phyloP scores from a whole-genome alignment of 2,888 invertebrate species.

The Neoascia interrupta region DNA sequence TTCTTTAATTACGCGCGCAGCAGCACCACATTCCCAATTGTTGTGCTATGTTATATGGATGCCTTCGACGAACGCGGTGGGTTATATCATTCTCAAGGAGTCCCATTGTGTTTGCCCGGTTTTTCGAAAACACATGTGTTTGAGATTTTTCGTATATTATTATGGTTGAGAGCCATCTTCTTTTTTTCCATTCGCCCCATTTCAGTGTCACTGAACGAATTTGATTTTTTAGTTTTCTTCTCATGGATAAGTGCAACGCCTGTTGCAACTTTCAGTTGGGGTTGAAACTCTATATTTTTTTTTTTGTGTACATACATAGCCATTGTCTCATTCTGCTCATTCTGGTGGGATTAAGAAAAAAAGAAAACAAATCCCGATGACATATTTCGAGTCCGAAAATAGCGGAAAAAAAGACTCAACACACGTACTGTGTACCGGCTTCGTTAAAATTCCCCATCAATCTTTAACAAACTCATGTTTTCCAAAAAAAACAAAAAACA shows the following conservation, averaged over 20 bases:
- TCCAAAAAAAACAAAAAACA: no score
- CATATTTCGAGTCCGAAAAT: constrained; percentile 38
- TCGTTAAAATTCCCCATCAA: constrained; percentile 42
- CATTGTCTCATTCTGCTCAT: no score
- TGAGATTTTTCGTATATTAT: neutral
- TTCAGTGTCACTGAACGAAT: constrained; percentile 20
- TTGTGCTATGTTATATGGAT: no score
- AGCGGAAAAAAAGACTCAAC: constrained; percentile 12
- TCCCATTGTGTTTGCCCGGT: constrained; percentile 42
- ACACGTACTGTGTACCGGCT: constrained; percentile 15
- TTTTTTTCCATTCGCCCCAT: constrained; percentile 19
- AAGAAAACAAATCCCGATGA: constrained; percentile 2
- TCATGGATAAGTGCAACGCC: neutral
- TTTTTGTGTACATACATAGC: neutral
- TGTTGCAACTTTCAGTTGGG: constrained; percentile 19
- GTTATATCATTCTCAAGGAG: constrained; percentile 40
- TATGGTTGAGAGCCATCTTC: constrained; percentile 38
- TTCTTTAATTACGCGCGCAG: no score
- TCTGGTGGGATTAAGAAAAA: no score
- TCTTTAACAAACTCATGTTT: constrained; percentile 41
- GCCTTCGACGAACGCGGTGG: no score
- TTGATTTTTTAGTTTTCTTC: constrained; percentile 26
- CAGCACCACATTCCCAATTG: no score
- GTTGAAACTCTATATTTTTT: constrained; percentile 9
- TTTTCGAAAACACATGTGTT: constrained; percentile 39